A percentile compares a stretch with the other conserved stretches of the same genome.
phyloP scores from a whole-genome alignment of 92 coral and sea anemone species.

The Paragorgia papillata region DNA sequence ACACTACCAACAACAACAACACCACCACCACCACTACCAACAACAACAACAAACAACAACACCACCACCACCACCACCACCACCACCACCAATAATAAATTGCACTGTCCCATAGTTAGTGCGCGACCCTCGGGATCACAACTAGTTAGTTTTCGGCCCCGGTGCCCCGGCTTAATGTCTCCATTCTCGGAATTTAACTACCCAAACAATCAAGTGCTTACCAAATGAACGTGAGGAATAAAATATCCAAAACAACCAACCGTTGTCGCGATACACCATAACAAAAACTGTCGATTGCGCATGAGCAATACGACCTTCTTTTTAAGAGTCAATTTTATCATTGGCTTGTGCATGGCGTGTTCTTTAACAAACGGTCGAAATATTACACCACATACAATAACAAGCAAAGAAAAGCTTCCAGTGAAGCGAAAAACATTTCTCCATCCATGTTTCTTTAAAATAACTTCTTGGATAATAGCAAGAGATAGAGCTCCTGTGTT shows the following conservation, averaged over 20 bases:
- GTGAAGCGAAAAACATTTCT: conserved; percentile 83
- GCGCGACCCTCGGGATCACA: too few species aligned
- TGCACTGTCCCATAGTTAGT: too few species aligned
- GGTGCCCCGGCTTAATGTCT: too few species aligned
- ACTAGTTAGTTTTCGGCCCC: too few species aligned
- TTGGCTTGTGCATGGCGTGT: conserved; percentile 3
- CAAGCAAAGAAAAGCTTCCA: conserved; percentile 70
- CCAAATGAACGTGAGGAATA: conserved; percentile 93
- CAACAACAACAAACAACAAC: too few species aligned
- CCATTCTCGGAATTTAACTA: too few species aligned
- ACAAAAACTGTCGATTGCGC: conserved; percentile 67
- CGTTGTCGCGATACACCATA: conserved; percentile 82
- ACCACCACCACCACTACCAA: too few species aligned
- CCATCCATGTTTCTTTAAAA: conserved; percentile 81
- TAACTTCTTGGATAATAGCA: conserved; percentile 80
- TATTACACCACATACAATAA: conserved; percentile 75
- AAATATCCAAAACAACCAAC: conserved; percentile 93
- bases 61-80: too few species aligned
- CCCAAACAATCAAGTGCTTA: too few species aligned
- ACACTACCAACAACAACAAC: too few species aligned
- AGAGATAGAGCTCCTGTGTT: conserved; percentile 87
- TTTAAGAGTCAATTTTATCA: background rate
- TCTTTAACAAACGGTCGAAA: conserved; percentile 71
- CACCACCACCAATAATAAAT: too few species aligned
- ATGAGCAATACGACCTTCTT: conserved; percentile 28